Conservation (phyloP, 2,888 invertebrate species). For the Chesias legatella region DNA sequence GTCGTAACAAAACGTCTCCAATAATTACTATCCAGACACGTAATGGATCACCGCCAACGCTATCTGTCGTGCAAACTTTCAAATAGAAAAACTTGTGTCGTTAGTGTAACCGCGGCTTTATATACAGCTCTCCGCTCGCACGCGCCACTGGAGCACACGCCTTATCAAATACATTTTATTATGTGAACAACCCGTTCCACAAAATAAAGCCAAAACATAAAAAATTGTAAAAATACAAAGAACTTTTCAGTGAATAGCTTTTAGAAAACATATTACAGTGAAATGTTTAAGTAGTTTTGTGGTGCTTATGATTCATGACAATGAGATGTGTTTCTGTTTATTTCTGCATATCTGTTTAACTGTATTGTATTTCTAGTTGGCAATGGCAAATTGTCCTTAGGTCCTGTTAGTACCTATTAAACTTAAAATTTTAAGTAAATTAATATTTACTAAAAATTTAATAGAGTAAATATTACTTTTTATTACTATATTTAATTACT, state of each 20-base stretch:
- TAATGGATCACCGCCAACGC: constrained; percentile 30
- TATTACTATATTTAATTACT: no score
- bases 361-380: no score
- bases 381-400: no score
- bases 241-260: constrained; percentile 3
- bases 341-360: no score
- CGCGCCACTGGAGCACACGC: constrained; percentile 15
- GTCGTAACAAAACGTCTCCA: neutral
- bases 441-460: no score
- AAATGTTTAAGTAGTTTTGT: no score
- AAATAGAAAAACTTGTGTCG: constrained; percentile 61
- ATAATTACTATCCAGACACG: constrained; percentile 30
- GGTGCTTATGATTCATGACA: no score
- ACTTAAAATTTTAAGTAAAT: no score
- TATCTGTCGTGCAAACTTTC: constrained; percentile 40
- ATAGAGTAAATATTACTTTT: no score
- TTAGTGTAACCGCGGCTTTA: constrained; percentile 46
- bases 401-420: no score
- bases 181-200: neutral
- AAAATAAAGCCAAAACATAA: no score
- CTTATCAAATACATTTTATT: constrained; percentile 20
- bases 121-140: constrained; percentile 19
- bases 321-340: no score
- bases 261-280: constrained; percentile 3
- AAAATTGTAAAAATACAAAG: neutral